phyloP scores from a whole-genome alignment of 1,140 invertebrate genomes.

The Mesaphorura yosii region DNA sequence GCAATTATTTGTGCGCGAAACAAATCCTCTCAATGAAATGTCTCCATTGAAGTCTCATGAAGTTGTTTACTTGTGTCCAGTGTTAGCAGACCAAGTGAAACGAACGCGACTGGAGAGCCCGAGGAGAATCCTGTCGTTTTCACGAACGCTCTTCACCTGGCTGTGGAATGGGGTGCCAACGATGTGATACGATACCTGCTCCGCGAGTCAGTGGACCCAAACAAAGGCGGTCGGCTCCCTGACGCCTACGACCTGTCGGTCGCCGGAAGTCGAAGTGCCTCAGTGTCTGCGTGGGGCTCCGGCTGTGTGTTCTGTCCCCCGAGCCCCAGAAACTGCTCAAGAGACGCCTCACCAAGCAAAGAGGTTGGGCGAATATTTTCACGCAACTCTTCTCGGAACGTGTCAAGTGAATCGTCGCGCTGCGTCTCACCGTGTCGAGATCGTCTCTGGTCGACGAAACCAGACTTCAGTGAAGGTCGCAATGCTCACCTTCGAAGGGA shows the following conservation, averaged over 20 bases:
- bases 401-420: conserved; percentile 18
- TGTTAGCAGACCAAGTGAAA: conserved; percentile 25
- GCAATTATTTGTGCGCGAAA: neutral
- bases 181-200: conserved; percentile 46
- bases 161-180: conserved; percentile 44
- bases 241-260: conserved; percentile 27
- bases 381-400: conserved; percentile 32
- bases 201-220: conserved; percentile 45
- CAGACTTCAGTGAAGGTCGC: conserved; percentile 17
- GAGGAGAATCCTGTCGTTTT: conserved; percentile 40
- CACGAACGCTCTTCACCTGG: conserved; percentile 46
- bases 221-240: conserved; percentile 39
- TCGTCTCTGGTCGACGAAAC: conserved; percentile 26
- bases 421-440: conserved; percentile 24
- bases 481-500: conserved; percentile 29
- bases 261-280: conserved; percentile 21
- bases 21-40: neutral
- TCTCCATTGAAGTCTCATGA: neutral
- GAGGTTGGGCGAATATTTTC: conserved; percentile 30
- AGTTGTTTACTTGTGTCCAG: conserved; percentile 10
- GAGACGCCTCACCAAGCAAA: conserved; percentile 30
- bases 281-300: conserved; percentile 30
- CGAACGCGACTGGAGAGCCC: conserved; percentile 24
- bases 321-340: conserved; percentile 25
- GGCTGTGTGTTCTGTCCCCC: conserved; percentile 31